Base-by-base conservation (phyloP, 2,113 vertebrate species). In the Mobula hypostoma region DNA sequence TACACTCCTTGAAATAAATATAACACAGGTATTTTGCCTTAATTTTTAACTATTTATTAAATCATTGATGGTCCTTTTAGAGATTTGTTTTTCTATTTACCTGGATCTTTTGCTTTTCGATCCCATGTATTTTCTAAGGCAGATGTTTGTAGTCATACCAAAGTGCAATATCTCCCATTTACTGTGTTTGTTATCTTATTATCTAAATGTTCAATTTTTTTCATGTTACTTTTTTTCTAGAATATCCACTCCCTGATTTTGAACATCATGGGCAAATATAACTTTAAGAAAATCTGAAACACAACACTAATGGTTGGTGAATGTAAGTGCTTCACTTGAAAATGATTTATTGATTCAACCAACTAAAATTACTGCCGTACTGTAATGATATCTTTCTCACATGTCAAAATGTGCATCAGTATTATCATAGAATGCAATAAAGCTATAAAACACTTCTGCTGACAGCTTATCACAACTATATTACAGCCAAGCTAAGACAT, bases 341-440 rank as follows among this genome's bases (percentile, higher is more conserved):
- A 40, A 92, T 92, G 88, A 32, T 70, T 70, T 70, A 92, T 68
- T 15, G 88, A 92, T 36, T 92, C 63, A 92, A 29, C 63, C 88
- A 92, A 68, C 66, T 92, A 70, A 92, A 87, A 92, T 70, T 70
- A 40, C 88, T 72, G 63, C 63, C 70, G 15, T 15, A 72, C 17
- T 72, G 29, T 66, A 92, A 92, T 92, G 66, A 92, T 90, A 56
- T 92, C 63, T 63, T 40, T 92, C 1, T 91, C 61, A 66, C 87
- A 68, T n/a, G 32, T n/a, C n/a, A 70, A 70, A 70, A 91, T 91
- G 88, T 70, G 88, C n/a, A 70, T 21, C 88, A 91, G 17, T 70
- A 91, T 91, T 70, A 70, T 15, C 63, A 91, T 21, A 19, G 88
- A 36, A 70, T 36, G 29, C 2, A 21, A 91, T 66, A 40, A 68